Percentiles rank a stretch among this genome's conserved stretches.
phyloP scores from a whole-genome alignment of 1,140 invertebrate genomes.

The Laodelphax striatellus region DNA sequence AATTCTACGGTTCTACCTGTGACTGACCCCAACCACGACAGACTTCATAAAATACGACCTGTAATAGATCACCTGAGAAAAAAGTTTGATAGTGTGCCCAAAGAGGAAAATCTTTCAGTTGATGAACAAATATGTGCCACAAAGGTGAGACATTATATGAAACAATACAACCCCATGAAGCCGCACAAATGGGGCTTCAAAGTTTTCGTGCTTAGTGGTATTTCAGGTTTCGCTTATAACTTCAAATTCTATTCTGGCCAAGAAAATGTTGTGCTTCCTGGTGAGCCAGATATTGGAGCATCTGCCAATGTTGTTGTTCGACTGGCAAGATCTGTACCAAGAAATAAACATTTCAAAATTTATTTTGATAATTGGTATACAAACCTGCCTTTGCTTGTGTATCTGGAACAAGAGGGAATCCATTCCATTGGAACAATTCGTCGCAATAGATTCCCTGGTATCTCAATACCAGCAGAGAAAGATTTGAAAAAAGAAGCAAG shows the following conservation, averaged over 20 bases:
- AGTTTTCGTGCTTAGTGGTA: slow-evolving; percentile 17
- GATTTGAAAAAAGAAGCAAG: slow-evolving; percentile 14
- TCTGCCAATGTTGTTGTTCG: slow-evolving; percentile 19
- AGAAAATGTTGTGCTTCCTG: slow-evolving; percentile 7
- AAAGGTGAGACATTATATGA: too few species aligned
- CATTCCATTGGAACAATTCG: slow-evolving; percentile 18
- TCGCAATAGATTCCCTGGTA: slow-evolving; percentile 19
- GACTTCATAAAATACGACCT: slow-evolving; percentile 11
- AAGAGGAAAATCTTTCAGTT: too few species aligned
- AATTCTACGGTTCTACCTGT: not conserved
- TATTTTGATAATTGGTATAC: slow-evolving; percentile 26
- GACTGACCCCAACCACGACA: not conserved
- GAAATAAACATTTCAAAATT: slow-evolving; percentile 15
- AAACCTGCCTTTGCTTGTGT: too few species aligned
- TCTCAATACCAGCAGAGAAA: slow-evolving; percentile 18
- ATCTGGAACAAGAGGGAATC: slow-evolving; percentile 16
- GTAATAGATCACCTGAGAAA: slow-evolving; percentile 3
- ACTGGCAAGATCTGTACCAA: too few species aligned
- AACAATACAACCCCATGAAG: too few species aligned
- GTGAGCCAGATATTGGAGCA: slow-evolving; percentile 18
- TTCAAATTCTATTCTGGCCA: slow-evolving; percentile 14
- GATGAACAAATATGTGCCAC: too few species aligned
- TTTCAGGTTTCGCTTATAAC: slow-evolving; percentile 21
- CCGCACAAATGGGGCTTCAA: too few species aligned
- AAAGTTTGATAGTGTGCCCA: slow-evolving; percentile 15